These are phyloP conservation scores for Pseudobourletiella spinata DNA, from an alignment of 1,140 invertebrate species.

Conservation along the genomic window DNA sequence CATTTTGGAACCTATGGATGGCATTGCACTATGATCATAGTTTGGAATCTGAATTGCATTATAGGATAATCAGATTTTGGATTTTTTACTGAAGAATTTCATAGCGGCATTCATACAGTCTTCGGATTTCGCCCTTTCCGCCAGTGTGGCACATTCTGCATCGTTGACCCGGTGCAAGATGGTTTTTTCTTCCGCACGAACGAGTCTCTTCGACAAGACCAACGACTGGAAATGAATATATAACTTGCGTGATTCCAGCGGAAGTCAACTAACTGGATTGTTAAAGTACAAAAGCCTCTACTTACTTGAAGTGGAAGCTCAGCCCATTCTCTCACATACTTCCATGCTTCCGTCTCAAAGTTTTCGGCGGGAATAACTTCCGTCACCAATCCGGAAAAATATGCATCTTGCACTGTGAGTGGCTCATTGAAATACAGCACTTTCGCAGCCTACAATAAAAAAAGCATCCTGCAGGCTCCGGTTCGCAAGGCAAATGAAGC, in stretches of 20 bases:
- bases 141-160: neutral
- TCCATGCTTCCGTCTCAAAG: constrained; percentile 51
- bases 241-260: too few relatives aligned
- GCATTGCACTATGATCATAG: too few relatives aligned
- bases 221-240: neutral
- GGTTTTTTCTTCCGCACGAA: neutral
- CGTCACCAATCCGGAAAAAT: constrained; percentile 59
- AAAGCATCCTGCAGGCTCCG: too few relatives aligned
- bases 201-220: neutral
- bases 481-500: constrained; percentile 4
- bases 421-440: constrained; percentile 70
- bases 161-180: neutral
- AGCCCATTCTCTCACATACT: constrained; percentile 44
- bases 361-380: constrained; percentile 52
- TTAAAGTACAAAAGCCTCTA: too few relatives aligned
- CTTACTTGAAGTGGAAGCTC: constrained; percentile 41
- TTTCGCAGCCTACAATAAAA: constrained; percentile 52
- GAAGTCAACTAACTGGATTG: too few relatives aligned
- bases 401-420: constrained; percentile 64
- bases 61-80: too few relatives aligned
- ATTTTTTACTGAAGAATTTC: constrained; percentile 5
- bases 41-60: too few relatives aligned
- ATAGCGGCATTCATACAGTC: neutral
- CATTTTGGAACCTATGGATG: too few relatives aligned
- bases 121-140: neutral